Percentiles rank a stretch among this genome's conserved stretches.
Conservation (phyloP, 2,797 vertebrate genomes). For the Halcyon chelicuti region DNA sequence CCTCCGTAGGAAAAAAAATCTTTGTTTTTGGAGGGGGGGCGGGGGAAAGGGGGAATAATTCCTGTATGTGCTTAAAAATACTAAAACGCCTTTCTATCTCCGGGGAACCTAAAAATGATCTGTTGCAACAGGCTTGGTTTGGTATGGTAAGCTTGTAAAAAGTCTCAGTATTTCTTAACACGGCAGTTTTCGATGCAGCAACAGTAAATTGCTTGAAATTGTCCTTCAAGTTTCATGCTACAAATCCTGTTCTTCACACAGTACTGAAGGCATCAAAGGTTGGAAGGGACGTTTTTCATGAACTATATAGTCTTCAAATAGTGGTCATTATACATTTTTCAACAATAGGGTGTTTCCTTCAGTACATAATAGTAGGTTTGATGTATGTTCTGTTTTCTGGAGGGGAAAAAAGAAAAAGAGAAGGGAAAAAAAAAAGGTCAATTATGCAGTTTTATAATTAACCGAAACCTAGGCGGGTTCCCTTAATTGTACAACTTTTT, state of each 20-base stretch:
- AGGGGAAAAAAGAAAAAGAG: neutral
- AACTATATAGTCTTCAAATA: conserved; percentile 60
- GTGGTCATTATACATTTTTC: conserved; percentile 47
- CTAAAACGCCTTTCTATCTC: conserved; percentile 70
- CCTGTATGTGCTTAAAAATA: conserved; percentile 79
- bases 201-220: conserved; percentile 51
- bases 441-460: neutral
- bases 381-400: conserved; percentile 84
- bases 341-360: conserved; percentile 65
- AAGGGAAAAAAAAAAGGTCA: neutral
- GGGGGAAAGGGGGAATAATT: conserved; percentile 36
- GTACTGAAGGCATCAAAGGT: conserved; percentile 72
- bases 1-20: conserved; percentile 51
- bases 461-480: neutral
- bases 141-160: conserved; percentile 66
- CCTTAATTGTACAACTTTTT: neutral
- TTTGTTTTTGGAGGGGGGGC: neutral
- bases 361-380: conserved; percentile 86
- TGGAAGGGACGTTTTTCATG: conserved; percentile 48
- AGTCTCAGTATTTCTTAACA: conserved; percentile 58
- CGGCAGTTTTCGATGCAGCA: conserved; percentile 71
- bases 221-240: conserved; percentile 73
- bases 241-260: conserved; percentile 63
- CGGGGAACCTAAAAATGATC: conserved; percentile 61
- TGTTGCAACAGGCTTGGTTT: conserved; percentile 59